Conservation (phyloP, 2,888 invertebrate genomes). For the Catocala nupta region DNA sequence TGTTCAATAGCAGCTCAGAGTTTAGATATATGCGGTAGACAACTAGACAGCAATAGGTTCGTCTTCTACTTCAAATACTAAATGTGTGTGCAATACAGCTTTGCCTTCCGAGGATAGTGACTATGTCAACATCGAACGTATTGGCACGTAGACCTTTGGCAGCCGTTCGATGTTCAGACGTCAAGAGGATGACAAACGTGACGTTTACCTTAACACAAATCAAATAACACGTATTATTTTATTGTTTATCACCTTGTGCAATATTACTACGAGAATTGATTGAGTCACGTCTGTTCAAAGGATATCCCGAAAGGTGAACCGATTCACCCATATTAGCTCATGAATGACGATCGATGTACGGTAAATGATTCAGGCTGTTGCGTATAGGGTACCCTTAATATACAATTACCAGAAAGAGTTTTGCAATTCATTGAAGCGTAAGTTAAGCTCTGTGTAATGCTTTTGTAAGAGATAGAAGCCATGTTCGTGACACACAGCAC, state of each 20-base stretch:
- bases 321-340: background rate
- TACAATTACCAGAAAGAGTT: too few relatives aligned
- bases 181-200: background rate
- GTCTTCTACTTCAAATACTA: too few relatives aligned
- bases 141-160: background rate
- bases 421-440: too few relatives aligned
- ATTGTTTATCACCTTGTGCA: conserved; percentile 3
- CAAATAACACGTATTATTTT: background rate
- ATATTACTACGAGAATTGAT: background rate
- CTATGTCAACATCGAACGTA: background rate
- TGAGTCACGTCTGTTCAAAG: background rate
- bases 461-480: too few relatives aligned
- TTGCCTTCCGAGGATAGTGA: too few relatives aligned
- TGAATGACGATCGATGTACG: conserved; percentile 1
- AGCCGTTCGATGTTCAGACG: background rate
- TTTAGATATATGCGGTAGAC: too few relatives aligned
- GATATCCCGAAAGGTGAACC: background rate
- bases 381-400: background rate
- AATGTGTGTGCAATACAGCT: too few relatives aligned
- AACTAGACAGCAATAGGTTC: too few relatives aligned
- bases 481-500: too few relatives aligned
- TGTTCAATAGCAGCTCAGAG: too few relatives aligned
- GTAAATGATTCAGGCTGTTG: background rate
- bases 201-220: background rate
- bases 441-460: too few relatives aligned